Conservation (phyloP, 2,113 vertebrate genomes). For the Poeciliopsis retropinna region DNA sequence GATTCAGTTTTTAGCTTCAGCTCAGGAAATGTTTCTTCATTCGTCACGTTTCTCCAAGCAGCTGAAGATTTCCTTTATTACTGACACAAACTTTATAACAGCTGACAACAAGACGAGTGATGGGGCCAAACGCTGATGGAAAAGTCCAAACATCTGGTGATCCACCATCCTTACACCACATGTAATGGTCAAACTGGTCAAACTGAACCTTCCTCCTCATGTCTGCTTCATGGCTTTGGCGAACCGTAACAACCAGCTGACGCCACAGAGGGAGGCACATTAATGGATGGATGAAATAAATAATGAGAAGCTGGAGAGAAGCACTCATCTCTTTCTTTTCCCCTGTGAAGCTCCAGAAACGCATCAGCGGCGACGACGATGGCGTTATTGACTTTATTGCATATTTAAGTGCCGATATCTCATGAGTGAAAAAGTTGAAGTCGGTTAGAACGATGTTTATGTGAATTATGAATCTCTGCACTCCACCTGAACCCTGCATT, state of each 20-base stretch:
- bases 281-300: not conserved
- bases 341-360: not conserved
- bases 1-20: no score
- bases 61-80: no score
- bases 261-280: not conserved
- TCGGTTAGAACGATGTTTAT: slow-evolving; percentile 2
- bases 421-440: slow-evolving; percentile 17
- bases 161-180: no score
- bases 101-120: no score
- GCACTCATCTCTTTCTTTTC: not conserved
- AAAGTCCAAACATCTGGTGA: no score
- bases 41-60: no score
- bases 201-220: not conserved
- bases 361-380: not conserved
- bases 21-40: no score
- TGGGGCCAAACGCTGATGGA: no score
- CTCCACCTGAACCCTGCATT: slow-evolving; percentile 31
- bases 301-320: not conserved
- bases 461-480: slow-evolving; percentile 47
- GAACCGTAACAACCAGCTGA: not conserved
- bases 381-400: not conserved
- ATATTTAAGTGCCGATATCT: slow-evolving; percentile 6
- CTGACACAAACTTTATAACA: no score
- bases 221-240: not conserved
- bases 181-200: no score